phyloP scores from a whole-genome alignment of 2,888 invertebrate genomes.

The Muscina levida region DNA sequence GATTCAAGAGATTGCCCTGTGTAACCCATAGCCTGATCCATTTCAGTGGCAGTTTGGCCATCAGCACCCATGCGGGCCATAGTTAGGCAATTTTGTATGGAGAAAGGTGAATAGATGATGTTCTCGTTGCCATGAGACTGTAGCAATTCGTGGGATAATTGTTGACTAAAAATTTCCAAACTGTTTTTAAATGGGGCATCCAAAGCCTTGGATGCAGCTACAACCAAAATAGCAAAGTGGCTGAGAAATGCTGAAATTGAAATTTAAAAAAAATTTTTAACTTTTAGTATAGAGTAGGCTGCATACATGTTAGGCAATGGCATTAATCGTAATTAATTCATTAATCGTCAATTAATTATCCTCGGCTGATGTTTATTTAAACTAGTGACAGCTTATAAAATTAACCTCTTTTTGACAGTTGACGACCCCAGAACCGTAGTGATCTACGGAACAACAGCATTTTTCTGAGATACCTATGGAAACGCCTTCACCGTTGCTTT shows the following conservation, averaged over 20 bases:
- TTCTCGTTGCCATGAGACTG: slow-evolving; percentile 58
- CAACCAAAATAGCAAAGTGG: neutral
- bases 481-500: too few relatives aligned
- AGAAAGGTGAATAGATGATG: slow-evolving; percentile 77
- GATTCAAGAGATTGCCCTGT: slow-evolving; percentile 71
- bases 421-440: too few relatives aligned
- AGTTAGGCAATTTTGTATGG: slow-evolving; percentile 86
- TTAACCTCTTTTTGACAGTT: too few relatives aligned
- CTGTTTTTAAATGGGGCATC: neutral
- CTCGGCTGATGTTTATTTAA: too few relatives aligned
- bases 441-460: too few relatives aligned
- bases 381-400: too few relatives aligned
- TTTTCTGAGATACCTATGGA: too few relatives aligned
- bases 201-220: neutral
- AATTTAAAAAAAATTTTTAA: neutral
- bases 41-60: slow-evolving; percentile 78
- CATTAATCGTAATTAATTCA: too few relatives aligned
- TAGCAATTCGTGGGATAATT: slow-evolving; percentile 77
- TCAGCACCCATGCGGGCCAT: slow-evolving; percentile 87
- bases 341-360: too few relatives aligned
- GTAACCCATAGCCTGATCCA: slow-evolving; percentile 69
- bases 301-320: too few relatives aligned
- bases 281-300: too few relatives aligned
- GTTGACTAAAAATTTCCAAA: slow-evolving; percentile 4
- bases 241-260: neutral